phyloP scores from a whole-genome alignment of 2,888 invertebrate species.

The Antheraea assamensis region DNA sequence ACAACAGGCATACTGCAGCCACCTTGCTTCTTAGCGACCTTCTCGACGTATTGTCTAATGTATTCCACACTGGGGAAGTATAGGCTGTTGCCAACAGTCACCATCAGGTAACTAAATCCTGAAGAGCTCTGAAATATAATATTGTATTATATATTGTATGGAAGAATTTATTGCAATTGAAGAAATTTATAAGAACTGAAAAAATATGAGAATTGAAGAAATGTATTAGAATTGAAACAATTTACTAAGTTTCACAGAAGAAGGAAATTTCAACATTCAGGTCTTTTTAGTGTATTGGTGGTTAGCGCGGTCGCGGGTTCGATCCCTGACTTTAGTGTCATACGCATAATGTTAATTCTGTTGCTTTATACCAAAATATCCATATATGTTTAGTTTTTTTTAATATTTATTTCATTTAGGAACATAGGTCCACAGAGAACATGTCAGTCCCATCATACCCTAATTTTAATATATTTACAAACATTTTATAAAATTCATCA shows the following conservation, averaged over 20 bases:
- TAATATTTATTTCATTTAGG: too few species aligned
- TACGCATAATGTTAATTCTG: too few species aligned
- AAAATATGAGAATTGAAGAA: background rate
- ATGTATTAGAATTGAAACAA: background rate
- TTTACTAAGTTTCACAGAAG: background rate
- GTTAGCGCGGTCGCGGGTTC: too few species aligned
- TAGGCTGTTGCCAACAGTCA: slow-evolving; percentile 90
- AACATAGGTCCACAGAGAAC: too few species aligned
- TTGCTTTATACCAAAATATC: too few species aligned
- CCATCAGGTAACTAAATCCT: slow-evolving; percentile 87
- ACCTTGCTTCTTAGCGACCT: slow-evolving; percentile 87
- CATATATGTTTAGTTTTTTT: too few species aligned
- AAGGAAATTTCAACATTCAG: too few species aligned
- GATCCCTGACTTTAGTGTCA: too few species aligned
- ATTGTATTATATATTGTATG: background rate
- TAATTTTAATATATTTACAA: too few species aligned
- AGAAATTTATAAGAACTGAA: background rate
- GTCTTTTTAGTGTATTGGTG: too few species aligned
- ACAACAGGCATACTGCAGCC: slow-evolving; percentile 88
- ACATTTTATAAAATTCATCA: too few species aligned
- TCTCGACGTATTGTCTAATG: slow-evolving; percentile 89
- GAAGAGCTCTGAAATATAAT: slow-evolving; percentile 81
- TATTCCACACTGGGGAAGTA: slow-evolving; percentile 94
- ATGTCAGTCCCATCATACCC: too few species aligned
- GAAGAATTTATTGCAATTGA: background rate